Conservation (phyloP, 2,113 vertebrate species). For the Hiodon tergisus region DNA sequence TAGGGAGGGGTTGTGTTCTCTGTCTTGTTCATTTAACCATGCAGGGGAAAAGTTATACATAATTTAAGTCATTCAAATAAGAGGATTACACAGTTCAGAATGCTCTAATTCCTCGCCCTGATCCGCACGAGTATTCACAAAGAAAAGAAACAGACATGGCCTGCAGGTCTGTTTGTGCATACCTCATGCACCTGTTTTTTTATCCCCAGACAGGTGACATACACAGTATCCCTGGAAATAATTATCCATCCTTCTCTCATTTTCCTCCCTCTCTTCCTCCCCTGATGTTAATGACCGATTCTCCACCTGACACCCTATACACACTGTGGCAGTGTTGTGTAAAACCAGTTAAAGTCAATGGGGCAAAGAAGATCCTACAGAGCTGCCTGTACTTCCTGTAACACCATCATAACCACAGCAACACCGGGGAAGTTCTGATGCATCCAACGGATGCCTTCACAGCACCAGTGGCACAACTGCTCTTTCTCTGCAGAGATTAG, state of each 20-base stretch:
- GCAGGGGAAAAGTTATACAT: slow-evolving; percentile 43
- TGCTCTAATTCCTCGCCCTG: slow-evolving; percentile 36
- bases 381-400: slow-evolving; percentile 35
- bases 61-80: slow-evolving; percentile 53
- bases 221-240: not conserved
- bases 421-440: no score
- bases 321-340: no score
- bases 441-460: no score
- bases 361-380: slow-evolving; percentile 42
- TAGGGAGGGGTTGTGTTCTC: slow-evolving; percentile 31
- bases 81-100: slow-evolving; percentile 44
- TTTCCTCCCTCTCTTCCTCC: not conserved
- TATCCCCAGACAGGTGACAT: not conserved
- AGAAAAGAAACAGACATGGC: slow-evolving; percentile 43
- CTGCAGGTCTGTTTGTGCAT: slow-evolving; percentile 24
- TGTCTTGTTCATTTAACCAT: slow-evolving; percentile 49
- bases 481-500: no score
- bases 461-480: no score
- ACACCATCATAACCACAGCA: slow-evolving; percentile 42
- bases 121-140: slow-evolving; percentile 52
- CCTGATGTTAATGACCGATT: not conserved
- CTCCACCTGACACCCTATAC: no score
- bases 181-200: slow-evolving; percentile 14
- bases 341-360: slow-evolving; percentile 57
- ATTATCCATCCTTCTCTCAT: slow-evolving; percentile 19